Evolutionary conservation across 2,797 vertebrate genomes (phyloP).

Genomic region (Mormyrus hasselquistii): DNA sequence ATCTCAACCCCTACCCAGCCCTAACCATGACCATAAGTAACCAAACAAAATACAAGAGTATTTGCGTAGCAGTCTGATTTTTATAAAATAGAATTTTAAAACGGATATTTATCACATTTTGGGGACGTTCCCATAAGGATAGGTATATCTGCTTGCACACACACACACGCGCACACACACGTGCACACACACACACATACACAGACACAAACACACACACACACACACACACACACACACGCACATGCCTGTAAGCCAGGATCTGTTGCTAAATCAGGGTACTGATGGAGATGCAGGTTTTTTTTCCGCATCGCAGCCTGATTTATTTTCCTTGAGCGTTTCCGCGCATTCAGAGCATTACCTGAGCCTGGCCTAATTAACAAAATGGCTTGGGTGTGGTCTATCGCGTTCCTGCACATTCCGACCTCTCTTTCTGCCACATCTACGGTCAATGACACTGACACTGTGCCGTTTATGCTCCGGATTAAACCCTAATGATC

Average conservation of each 20-base stretch:
- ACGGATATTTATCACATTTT: too few relatives aligned
- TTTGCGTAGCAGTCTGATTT: too few relatives aligned
- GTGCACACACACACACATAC: background rate
- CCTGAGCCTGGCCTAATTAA: background rate
- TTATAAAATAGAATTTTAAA: too few relatives aligned
- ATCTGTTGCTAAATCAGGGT: background rate
- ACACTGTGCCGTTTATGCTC: background rate
- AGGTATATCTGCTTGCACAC: too few relatives aligned
- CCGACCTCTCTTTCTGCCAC: background rate
- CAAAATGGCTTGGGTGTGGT: background rate
- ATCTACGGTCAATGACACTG: background rate
- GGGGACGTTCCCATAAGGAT: too few relatives aligned
- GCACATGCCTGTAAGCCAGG: background rate
- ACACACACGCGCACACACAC: background rate
- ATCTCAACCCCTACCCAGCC: too few relatives aligned
- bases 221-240: too few relatives aligned
- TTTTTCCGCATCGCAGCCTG: background rate
- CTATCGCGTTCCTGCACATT: background rate
- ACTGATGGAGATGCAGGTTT: background rate
- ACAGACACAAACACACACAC: background rate
- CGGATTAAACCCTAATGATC: background rate
- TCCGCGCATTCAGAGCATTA: background rate
- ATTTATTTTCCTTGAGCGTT: background rate
- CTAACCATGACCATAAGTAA: too few relatives aligned
- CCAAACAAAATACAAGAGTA: too few relatives aligned